Conservation (phyloP, 1,140 invertebrate species). For the Drosophila micromelanica region DNA sequence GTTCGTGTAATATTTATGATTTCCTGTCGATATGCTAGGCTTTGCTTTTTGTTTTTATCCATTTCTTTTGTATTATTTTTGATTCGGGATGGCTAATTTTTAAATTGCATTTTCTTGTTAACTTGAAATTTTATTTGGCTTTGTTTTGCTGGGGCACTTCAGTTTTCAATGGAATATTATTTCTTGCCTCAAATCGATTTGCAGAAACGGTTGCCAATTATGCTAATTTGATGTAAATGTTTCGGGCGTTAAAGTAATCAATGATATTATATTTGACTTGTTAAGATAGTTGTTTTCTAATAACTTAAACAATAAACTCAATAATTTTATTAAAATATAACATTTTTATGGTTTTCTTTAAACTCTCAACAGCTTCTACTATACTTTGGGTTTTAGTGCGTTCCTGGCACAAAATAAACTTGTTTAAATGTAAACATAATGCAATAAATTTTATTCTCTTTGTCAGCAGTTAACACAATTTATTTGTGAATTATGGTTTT, state of each 20-base stretch:
- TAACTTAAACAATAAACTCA: too few species aligned
- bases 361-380: too few species aligned
- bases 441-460: slow-evolving; percentile 69
- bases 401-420: slow-evolving; percentile 56
- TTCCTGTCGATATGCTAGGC: slow-evolving; percentile 40
- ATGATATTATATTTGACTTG: too few species aligned
- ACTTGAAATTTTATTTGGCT: slow-evolving; percentile 47
- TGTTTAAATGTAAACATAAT: slow-evolving; percentile 77
- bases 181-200: slow-evolving; percentile 28
- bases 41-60: slow-evolving; percentile 16
- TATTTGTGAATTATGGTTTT: slow-evolving; percentile 37
- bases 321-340: too few species aligned
- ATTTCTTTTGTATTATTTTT: slow-evolving; percentile 24
- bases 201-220: slow-evolving; percentile 26
- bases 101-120: slow-evolving; percentile 71
- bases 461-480: slow-evolving; percentile 49
- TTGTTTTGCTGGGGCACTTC: slow-evolving; percentile 9
- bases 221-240: slow-evolving; percentile 25
- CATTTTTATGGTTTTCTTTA: too few species aligned
- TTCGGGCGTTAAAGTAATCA: slow-evolving; percentile 1
- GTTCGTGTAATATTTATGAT: slow-evolving; percentile 73
- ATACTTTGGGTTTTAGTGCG: background rate
- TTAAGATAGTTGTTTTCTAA: too few species aligned
- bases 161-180: slow-evolving; percentile 16
- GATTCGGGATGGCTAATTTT: slow-evolving; percentile 60